These are phyloP conservation scores for Sinhomidia bicolor DNA, from an alignment of 2,888 invertebrate species.

Conservation along the genomic window DNA sequence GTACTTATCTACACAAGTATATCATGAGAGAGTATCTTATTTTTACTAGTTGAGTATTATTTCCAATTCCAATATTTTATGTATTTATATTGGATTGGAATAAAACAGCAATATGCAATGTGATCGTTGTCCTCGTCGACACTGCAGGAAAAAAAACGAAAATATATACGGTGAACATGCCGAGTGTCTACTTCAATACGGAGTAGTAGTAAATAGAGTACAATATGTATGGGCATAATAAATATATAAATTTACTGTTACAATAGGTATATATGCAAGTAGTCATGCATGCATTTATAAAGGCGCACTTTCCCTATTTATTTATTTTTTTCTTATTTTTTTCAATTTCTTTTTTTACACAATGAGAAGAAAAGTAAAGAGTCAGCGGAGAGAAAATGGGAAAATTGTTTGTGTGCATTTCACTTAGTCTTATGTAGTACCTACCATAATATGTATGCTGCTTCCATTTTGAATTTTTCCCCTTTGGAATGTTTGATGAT, in stretches of 20 bases:
- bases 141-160: not conserved
- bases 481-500: not conserved
- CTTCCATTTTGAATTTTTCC: not conserved
- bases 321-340: not conserved
- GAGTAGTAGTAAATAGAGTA: not conserved
- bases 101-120: not conserved
- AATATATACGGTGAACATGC: not conserved
- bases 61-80: constrained; percentile 20
- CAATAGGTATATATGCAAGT: not conserved
- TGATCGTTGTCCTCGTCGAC: not conserved
- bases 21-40: not conserved
- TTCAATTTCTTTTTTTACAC: not conserved
- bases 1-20: not conserved
- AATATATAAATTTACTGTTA: constrained; percentile 46
- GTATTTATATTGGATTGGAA: constrained; percentile 27
- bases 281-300: not conserved
- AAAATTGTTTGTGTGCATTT: constrained; percentile 26
- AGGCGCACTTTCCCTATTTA: not conserved
- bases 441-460: not conserved
- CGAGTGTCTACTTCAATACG: not conserved
- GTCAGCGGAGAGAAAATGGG: not conserved
- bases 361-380: constrained; percentile 3
- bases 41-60: not conserved
- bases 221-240: constrained; percentile 36
- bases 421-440: not conserved